Evolutionary conservation across 2,888 invertebrate species (phyloP), one percentile per base, ranked within the genome.

Genomic region (Drosophila conformis): DNA sequence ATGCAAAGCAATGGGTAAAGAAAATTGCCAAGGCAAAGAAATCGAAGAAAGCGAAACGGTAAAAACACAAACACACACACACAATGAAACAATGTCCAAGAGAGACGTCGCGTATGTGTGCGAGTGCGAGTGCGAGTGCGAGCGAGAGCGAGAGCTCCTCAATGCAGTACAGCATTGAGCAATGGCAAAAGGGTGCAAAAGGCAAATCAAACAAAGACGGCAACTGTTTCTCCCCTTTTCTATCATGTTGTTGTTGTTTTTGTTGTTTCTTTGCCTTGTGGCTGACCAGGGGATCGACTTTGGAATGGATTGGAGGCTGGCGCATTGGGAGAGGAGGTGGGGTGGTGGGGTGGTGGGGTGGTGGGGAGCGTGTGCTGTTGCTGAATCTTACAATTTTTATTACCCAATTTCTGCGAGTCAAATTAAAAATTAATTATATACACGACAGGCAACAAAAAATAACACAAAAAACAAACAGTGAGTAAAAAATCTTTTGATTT

Each of bases 351-450:
- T 35, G 36, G 15, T 11, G 18, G 21, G 31, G 21, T 35, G 48
- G 38, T 11, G 64, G 73, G 56, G 49, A 62, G 62, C 46, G 53
- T 69, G 70, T 67, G 65, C 57, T 67, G 78, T 73, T 66, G 76
- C 74, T 82, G 80, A 78, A 83, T 82, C 85, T 81, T 83, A 86
- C 83, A 86, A 83, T 84, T 85, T 85, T 87, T 85, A 85, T 87
- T 85, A 84, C 82, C 85, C 85, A 87, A 82, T 85, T 85, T 87
- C 80, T 80, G 80, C 76, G 76, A 85, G 78, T 78, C 85, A 84
- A 85, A 85, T 85, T 85, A 85, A 85, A 85, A 84, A 85, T 85
- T 85, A 85, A 85, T 83, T 83, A 83, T 85, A 82, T 82, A 78
- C 82, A 79, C 79, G 78, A 79, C 65, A 73, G 68, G 66, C 69